phyloP scores from a whole-genome alignment of 2,888 invertebrate species.

The Ornithoptera priamus region DNA sequence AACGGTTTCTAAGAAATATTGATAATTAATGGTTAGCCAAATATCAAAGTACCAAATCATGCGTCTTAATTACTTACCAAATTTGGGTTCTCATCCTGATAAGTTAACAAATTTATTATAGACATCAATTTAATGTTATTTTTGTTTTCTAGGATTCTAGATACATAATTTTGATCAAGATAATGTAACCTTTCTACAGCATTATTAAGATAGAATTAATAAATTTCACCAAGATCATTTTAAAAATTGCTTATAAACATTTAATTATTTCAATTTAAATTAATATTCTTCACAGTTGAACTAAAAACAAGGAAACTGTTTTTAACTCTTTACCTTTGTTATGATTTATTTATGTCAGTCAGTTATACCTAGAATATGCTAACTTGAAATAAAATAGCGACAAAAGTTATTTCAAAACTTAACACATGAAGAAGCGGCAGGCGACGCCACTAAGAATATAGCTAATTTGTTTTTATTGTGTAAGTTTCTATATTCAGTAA shows the following conservation, averaged over 20 bases:
- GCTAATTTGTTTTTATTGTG: slow-evolving; percentile 73
- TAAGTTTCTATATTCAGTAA: slow-evolving; percentile 64
- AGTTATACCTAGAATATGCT: slow-evolving; percentile 44
- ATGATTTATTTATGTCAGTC: slow-evolving; percentile 42
- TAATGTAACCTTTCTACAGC: background rate
- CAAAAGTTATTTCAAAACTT: slow-evolving; percentile 57
- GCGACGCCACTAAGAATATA: slow-evolving; percentile 56
- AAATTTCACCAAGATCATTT: background rate
- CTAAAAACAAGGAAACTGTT: slow-evolving; percentile 3
- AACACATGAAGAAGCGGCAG: slow-evolving; percentile 51
- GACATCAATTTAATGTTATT: background rate
- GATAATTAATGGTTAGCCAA: slow-evolving; percentile 50
- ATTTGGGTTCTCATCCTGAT: slow-evolving; percentile 25
- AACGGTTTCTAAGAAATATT: slow-evolving; percentile 38
- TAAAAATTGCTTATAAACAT: background rate
- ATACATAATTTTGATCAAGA: background rate
- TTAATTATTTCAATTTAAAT: too few relatives aligned
- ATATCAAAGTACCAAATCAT: slow-evolving; percentile 41
- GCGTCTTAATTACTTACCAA: slow-evolving; percentile 27
- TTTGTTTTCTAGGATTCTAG: background rate
- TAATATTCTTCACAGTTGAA: too few relatives aligned
- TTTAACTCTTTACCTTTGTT: slow-evolving; percentile 42
- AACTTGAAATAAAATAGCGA: slow-evolving; percentile 60
- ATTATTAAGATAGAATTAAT: background rate
- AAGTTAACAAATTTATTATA: background rate